Conservation (phyloP, 2,797 vertebrate species). For the Anguilla anguilla region DNA sequence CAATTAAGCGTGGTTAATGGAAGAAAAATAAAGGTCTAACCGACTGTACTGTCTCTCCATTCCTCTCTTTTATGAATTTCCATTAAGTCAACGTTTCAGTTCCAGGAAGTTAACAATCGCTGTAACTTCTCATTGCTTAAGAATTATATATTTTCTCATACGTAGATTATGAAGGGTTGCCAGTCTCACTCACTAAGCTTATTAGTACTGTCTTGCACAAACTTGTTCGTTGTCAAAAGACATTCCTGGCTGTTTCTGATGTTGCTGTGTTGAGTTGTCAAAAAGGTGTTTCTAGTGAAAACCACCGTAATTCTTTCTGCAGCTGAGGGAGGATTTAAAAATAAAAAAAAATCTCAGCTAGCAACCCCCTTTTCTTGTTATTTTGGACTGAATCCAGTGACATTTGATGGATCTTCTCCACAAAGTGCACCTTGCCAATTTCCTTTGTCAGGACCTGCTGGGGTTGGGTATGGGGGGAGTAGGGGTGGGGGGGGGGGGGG, state of each 20-base stretch:
- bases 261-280: neutral
- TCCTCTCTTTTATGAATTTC: neutral
- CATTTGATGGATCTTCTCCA: neutral
- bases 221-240: neutral
- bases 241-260: neutral
- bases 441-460: neutral
- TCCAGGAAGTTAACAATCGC: neutral
- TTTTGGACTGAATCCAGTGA: neutral
- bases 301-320: neutral
- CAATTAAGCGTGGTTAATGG: neutral
- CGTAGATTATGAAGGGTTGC: neutral
- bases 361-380: neutral
- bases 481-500: neutral
- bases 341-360: neutral
- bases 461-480: neutral
- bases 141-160: neutral
- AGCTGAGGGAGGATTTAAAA: neutral
- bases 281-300: neutral
- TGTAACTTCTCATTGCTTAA: no score
- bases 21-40: no score
- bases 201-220: neutral
- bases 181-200: neutral
- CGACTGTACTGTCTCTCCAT: neutral
- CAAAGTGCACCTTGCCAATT: neutral
- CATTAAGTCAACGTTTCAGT: neutral